These are phyloP conservation scores for Campoplex capitator DNA, from an alignment of 2,888 invertebrate genomes.

Conservation along the genomic window DNA sequence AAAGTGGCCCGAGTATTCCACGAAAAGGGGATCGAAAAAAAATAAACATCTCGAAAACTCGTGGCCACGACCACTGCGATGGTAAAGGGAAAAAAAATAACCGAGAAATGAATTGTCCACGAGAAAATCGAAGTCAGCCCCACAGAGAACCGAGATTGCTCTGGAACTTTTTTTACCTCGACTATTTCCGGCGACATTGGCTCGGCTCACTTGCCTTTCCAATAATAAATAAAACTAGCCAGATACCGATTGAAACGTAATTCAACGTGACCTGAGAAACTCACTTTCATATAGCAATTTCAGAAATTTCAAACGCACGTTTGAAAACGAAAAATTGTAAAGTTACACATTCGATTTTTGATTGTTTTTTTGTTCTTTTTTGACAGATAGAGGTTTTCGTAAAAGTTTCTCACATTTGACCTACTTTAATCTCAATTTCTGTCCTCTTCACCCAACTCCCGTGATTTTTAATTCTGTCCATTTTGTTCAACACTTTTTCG, in stretches of 20 bases:
- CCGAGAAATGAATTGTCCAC: constrained; percentile 37
- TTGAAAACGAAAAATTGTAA: neutral
- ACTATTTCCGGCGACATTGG: constrained; percentile 52
- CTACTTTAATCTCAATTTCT: too few relatives aligned
- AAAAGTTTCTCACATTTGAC: too few relatives aligned
- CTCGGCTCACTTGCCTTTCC: constrained; percentile 11
- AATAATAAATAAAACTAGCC: constrained; percentile 31
- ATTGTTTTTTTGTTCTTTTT: neutral
- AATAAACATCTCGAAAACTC: constrained; percentile 12
- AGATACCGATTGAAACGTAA: constrained; percentile 8
- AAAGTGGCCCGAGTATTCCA: constrained; percentile 9
- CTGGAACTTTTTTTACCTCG: neutral
- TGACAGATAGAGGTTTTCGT: neutral
- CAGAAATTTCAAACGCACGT: neutral
- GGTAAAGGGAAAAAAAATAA: constrained; percentile 6
- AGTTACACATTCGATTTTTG: neutral
- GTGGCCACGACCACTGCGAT: neutral
- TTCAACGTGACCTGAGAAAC: constrained; percentile 15
- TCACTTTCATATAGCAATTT: neutral
- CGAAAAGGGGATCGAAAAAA: constrained; percentile 11
- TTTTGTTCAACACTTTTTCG: too few relatives aligned
- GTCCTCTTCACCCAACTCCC: too few relatives aligned
- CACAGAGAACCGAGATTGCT: constrained; percentile 33
- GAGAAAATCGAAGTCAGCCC: constrained; percentile 33
- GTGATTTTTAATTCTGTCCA: too few relatives aligned